These are phyloP conservation scores for Sciaenops ocellatus DNA, from an alignment of 2,797 vertebrate species.

Conservation along the genomic window DNA sequence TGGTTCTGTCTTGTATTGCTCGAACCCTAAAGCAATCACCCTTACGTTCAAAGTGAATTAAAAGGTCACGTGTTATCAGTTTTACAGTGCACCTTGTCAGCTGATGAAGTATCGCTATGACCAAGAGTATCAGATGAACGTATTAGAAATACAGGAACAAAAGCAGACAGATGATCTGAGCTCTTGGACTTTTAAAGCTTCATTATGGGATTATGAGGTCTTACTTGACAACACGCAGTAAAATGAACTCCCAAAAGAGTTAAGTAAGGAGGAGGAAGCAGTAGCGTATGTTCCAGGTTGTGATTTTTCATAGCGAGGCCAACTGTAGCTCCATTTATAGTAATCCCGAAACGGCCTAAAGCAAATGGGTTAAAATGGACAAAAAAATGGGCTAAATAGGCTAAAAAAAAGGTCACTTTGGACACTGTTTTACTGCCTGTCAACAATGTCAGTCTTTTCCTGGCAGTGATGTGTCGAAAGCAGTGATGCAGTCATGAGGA, in stretches of 20 bases:
- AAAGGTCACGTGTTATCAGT: not conserved
- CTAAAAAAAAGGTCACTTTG: not conserved
- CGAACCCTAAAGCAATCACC: not conserved
- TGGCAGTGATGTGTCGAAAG: constrained; percentile 16
- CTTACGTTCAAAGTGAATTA: too few relatives aligned
- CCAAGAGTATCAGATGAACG: not conserved
- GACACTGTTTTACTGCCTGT: not conserved
- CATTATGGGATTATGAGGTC: not conserved
- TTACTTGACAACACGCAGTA: not conserved
- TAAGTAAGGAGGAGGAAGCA: not conserved
- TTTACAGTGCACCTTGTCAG: not conserved
- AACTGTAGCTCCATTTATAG: not conserved
- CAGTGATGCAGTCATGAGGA: constrained; percentile 5
- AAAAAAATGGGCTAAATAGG: not conserved
- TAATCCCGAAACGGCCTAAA: not conserved
- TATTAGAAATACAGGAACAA: not conserved
- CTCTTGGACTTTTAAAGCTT: not conserved
- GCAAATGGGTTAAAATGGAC: not conserved
- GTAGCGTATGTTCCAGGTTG: too few relatives aligned
- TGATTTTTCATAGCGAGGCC: not conserved
- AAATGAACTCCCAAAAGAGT: not conserved
- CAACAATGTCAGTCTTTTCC: constrained; percentile 5
- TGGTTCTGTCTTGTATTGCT: not conserved
- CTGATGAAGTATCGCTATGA: not conserved
- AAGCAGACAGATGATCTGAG: not conserved